Conservation (phyloP, 1,140 invertebrate species). For the Temnothorax longispinosus region DNA sequence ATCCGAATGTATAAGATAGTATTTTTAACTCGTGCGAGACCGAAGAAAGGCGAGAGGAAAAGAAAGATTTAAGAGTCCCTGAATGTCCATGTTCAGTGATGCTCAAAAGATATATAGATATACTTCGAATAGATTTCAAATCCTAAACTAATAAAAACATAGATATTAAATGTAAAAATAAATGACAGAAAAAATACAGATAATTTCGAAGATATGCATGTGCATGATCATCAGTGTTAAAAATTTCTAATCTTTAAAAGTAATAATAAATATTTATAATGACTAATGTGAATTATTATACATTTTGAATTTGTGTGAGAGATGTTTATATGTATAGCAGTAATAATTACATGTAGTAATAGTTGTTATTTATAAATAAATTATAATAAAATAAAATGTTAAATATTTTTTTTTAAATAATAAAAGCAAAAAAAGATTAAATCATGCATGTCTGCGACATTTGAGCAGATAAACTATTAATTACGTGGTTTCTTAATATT, state of each 20-base stretch:
- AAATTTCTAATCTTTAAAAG: neutral
- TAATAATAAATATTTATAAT: conserved; percentile 5
- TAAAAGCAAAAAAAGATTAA: neutral
- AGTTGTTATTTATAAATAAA: neutral
- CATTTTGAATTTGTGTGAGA: neutral
- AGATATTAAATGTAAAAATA: neutral
- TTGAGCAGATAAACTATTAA: neutral
- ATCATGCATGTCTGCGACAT: neutral
- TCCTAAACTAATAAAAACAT: neutral
- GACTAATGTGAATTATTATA: neutral
- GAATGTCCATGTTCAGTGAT: conserved; percentile 52
- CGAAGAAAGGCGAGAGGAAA: conserved; percentile 56
- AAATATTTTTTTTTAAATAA: neutral
- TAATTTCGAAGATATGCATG: neutral
- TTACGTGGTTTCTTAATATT: neutral
- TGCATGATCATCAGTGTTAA: neutral
- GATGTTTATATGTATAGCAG: neutral
- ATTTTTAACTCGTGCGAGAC: conserved; percentile 69
- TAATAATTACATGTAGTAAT: neutral
- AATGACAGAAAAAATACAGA: neutral
- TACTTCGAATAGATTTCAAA: neutral
- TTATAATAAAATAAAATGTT: neutral
- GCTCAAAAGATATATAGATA: conserved; percentile 23
- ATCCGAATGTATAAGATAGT: conserved; percentile 52
- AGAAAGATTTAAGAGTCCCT: conserved; percentile 71